A percentile compares a stretch with the other conserved stretches of the same genome.
Conservation (phyloP, 2,113 vertebrate species). For the Poeciliopsis prolifica region DNA sequence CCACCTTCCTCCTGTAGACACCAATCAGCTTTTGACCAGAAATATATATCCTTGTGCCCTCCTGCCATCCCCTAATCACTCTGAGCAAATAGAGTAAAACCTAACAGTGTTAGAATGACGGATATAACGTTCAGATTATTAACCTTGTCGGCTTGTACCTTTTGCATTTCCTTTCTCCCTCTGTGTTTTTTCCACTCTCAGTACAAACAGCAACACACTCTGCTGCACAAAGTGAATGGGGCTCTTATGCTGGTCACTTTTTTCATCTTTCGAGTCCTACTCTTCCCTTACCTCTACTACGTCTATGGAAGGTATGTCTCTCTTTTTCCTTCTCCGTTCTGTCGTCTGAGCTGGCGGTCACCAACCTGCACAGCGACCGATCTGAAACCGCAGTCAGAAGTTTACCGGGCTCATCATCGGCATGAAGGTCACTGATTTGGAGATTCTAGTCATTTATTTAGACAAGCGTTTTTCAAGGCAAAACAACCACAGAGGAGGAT, state of each 20-base stretch:
- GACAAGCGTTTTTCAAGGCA: not conserved
- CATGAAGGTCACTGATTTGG: not conserved
- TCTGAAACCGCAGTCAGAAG: not conserved
- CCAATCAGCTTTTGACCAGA: slow-evolving; percentile 5
- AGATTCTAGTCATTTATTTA: not conserved
- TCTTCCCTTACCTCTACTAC: slow-evolving; percentile 96
- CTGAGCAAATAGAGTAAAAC: slow-evolving; percentile 28
- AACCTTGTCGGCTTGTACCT: slow-evolving; percentile 59
- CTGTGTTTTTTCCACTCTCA: slow-evolving; percentile 53
- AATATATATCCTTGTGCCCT: slow-evolving; percentile 21
- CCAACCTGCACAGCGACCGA: slow-evolving; percentile 14
- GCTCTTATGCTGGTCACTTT: slow-evolving; percentile 91
- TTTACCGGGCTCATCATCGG: not conserved
- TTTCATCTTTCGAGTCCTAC: slow-evolving; percentile 91
- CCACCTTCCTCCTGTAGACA: slow-evolving; percentile 15
- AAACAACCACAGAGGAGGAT: not conserved
- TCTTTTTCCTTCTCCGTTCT: slow-evolving; percentile 55
- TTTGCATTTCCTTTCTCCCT: slow-evolving; percentile 61
- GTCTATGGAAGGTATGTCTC: slow-evolving; percentile 86
- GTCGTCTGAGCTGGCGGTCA: slow-evolving; percentile 35
- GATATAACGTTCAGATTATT: slow-evolving; percentile 20
- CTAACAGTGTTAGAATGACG: slow-evolving; percentile 25
- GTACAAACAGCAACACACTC: slow-evolving; percentile 91
- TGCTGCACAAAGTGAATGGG: slow-evolving; percentile 92
- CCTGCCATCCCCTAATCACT: slow-evolving; percentile 6